phyloP scores from a whole-genome alignment of 2,113 vertebrate species.

The Saguinus imperator region DNA sequence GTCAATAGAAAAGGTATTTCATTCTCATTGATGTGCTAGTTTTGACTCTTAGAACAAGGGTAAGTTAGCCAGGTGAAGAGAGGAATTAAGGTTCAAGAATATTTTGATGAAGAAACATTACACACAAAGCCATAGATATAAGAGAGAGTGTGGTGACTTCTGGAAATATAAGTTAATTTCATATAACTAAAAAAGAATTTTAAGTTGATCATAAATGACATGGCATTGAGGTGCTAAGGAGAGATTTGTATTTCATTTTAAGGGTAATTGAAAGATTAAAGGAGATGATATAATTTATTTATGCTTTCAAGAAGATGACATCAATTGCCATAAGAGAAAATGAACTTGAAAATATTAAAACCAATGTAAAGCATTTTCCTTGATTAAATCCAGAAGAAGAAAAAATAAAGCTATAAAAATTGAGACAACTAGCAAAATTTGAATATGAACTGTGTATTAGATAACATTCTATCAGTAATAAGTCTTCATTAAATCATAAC shows the following conservation, averaged over 20 bases:
- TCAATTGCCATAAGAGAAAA: neutral
- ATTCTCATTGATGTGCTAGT: neutral
- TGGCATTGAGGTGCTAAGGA: neutral
- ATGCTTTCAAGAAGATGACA: neutral
- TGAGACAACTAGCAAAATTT: neutral
- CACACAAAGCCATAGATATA: neutral
- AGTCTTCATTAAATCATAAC: neutral
- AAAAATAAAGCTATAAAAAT: neutral
- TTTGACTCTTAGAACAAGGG: neutral
- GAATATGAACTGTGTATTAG: neutral
- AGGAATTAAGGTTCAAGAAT: neutral
- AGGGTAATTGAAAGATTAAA: neutral
- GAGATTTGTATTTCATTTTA: neutral
- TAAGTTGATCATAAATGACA: neutral
- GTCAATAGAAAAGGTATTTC: neutral
- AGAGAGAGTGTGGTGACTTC: neutral
- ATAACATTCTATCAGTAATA: neutral
- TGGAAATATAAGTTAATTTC: neutral
- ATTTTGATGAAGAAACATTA: neutral
- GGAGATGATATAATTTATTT: neutral
- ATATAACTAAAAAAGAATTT: neutral
- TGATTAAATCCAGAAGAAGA: neutral
- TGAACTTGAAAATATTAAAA: conserved; percentile 25
- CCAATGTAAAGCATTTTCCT: neutral
- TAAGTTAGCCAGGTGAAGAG: neutral